phyloP scores from a whole-genome alignment of 2,888 invertebrate species.

The Pristionchus maxplancki region DNA sequence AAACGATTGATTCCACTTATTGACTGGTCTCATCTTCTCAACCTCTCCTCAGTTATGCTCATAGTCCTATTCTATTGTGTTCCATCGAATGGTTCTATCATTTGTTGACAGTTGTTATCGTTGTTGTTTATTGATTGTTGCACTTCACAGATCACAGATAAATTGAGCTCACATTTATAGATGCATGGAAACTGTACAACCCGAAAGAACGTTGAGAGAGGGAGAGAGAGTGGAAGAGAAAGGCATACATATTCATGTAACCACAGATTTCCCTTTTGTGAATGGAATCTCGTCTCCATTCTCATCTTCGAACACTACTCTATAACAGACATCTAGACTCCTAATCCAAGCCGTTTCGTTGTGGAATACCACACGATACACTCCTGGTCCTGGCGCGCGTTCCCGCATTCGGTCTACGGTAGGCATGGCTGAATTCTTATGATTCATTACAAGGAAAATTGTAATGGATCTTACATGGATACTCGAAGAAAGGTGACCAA shows the following conservation, averaged over 20 bases:
- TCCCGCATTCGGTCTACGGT: conserved; percentile 65
- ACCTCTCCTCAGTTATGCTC: background rate
- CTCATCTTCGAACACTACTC: conserved; percentile 65
- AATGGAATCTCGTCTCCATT: conserved; percentile 53
- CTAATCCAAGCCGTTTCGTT: conserved; percentile 71
- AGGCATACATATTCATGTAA: background rate
- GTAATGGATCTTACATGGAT: conserved; percentile 4
- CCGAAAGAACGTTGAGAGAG: background rate
- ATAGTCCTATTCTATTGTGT: background rate
- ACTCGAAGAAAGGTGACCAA: conserved; percentile 46
- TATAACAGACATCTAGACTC: conserved; percentile 63
- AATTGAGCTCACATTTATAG: background rate
- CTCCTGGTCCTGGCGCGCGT: conserved; percentile 62
- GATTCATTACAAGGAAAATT: no score
- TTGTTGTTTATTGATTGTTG: conserved; percentile 45
- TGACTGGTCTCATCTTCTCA: background rate
- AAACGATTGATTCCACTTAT: background rate
- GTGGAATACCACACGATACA: conserved; percentile 66
- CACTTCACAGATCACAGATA: background rate
- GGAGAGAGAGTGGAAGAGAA: no score
- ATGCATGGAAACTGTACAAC: background rate
- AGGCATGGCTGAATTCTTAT: conserved; percentile 66
- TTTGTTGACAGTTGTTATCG: conserved; percentile 41
- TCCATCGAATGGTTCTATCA: background rate
- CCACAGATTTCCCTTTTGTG: background rate